These are phyloP conservation scores for Euglossa dilemma DNA, from an alignment of 1,140 invertebrate species.

Conservation along the genomic window DNA sequence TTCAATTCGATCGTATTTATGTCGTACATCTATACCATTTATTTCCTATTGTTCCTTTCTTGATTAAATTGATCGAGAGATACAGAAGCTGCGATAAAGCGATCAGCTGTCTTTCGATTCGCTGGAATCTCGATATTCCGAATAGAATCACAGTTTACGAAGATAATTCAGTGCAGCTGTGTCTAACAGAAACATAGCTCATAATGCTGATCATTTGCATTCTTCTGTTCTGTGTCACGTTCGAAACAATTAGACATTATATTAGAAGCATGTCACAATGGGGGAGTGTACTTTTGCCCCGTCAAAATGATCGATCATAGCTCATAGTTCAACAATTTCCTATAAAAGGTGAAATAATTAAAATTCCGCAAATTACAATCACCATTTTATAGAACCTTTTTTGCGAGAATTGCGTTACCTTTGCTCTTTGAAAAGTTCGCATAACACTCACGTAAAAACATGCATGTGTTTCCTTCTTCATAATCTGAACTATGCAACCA, in stretches of 20 bases:
- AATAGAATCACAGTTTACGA: background rate
- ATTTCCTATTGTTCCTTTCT: background rate
- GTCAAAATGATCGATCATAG: slow-evolving; percentile 17
- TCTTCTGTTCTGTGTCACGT: slow-evolving; percentile 42
- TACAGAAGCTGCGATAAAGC: background rate
- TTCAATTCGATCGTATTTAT: background rate
- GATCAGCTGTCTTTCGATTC: background rate
- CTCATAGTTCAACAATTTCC: slow-evolving; percentile 11
- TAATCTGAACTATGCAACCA: background rate
- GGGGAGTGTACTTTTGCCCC: background rate
- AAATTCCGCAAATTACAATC: background rate
- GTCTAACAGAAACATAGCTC: background rate
- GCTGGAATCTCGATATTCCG: background rate
- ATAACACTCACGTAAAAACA: no score
- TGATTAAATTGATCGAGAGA: no score
- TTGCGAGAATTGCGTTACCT: background rate
- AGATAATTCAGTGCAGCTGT: slow-evolving; percentile 5
- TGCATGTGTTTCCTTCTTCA: background rate
- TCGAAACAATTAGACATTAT: slow-evolving; percentile 15
- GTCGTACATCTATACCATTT: background rate
- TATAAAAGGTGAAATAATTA: background rate
- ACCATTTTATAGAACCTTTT: background rate
- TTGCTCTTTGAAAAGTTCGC: background rate
- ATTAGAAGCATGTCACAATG: background rate
- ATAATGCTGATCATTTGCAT: slow-evolving; percentile 32